Conservation (phyloP, 2,113 vertebrate genomes). For the Percina caprodes region DNA sequence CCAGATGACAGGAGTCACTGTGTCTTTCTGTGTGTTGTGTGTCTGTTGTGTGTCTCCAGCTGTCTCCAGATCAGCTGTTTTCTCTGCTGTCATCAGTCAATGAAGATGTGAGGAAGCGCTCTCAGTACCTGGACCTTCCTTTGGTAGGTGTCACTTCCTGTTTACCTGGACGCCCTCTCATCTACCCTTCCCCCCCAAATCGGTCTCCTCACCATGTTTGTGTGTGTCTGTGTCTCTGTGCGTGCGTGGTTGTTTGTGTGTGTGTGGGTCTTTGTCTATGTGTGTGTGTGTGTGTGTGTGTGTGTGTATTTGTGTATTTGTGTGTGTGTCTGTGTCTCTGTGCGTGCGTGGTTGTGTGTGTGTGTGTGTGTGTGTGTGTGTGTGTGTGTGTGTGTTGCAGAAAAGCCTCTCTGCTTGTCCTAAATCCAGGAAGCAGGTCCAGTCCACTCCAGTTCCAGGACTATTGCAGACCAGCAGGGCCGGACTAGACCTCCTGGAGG, state of each 20-base stretch:
- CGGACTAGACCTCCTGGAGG: constrained; percentile 24
- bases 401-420: background rate
- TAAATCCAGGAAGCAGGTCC: constrained; percentile 24
- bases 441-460: background rate
- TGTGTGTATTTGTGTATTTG: background rate
- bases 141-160: constrained; percentile 38
- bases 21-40: no score
- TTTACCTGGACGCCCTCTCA: background rate
- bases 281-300: background rate
- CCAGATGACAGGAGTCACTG: no score
- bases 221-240: no score
- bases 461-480: constrained; percentile 24
- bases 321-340: background rate
- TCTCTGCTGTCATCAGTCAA: constrained; percentile 37
- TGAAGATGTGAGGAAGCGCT: constrained; percentile 45
- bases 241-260: no score
- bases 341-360: background rate
- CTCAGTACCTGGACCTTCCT: constrained; percentile 53
- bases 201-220: no score
- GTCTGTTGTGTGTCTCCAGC: constrained; percentile 40
- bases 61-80: constrained; percentile 50
- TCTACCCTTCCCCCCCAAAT: no score
- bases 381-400: constrained; percentile 17
- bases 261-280: constrained; percentile 9
- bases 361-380: background rate